phyloP scores from a whole-genome alignment of 2,888 invertebrate genomes.

The Ptycholaimellus sp. region DNA sequence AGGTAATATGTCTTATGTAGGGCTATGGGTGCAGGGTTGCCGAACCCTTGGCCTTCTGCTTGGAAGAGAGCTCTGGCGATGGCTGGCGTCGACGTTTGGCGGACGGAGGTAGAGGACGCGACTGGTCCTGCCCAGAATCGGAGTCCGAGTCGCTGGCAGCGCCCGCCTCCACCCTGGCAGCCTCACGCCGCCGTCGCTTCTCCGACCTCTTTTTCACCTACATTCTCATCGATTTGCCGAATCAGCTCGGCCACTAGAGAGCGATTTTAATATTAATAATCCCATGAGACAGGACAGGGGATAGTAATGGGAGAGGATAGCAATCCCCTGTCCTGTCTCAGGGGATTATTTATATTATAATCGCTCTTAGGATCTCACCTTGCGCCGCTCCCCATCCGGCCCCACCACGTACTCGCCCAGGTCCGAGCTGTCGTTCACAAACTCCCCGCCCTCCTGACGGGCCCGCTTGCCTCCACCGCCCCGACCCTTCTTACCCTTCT shows the following conservation, averaged over 20 bases:
- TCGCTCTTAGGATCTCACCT: background rate
- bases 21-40: too few species aligned
- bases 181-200: background rate
- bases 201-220: background rate
- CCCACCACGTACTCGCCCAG: slow-evolving; percentile 13
- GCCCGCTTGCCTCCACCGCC: slow-evolving; percentile 7
- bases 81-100: background rate
- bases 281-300: too few species aligned
- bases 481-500: slow-evolving; percentile 8
- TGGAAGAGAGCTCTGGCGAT: background rate
- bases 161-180: too few species aligned
- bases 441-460: slow-evolving; percentile 15
- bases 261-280: too few species aligned
- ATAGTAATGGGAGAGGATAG: too few species aligned
- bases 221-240: background rate
- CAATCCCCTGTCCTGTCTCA: too few species aligned
- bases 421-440: slow-evolving; percentile 19
- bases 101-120: too few species aligned
- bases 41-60: slow-evolving; percentile 2
- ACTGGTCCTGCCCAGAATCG: too few species aligned
- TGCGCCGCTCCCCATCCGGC: slow-evolving; percentile 7
- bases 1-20: too few species aligned
- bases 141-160: too few species aligned
- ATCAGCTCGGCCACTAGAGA: background rate
- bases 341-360: too few species aligned